Percentiles rank a stretch among this genome's conserved stretches.
Conservation (phyloP, 1,140 invertebrate species). For the Drosophila pachea region DNA sequence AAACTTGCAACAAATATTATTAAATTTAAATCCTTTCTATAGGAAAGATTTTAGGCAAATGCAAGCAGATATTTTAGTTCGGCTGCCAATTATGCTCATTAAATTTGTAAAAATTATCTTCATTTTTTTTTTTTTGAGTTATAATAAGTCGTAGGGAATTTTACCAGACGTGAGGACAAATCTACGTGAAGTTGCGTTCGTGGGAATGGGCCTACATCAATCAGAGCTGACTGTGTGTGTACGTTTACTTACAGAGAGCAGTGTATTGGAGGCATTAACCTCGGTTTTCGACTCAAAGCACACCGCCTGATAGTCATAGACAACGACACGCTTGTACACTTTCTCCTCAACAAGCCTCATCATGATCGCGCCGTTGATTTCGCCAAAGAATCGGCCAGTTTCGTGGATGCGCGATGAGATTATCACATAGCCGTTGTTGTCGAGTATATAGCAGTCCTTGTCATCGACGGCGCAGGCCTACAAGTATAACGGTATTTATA, state of each 20-base stretch:
- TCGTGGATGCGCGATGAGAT: constrained; percentile 86
- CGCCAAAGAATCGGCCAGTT: constrained; percentile 93
- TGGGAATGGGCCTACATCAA: not conserved
- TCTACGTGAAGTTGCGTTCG: not conserved
- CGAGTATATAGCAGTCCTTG: constrained; percentile 91
- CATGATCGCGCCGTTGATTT: constrained; percentile 90
- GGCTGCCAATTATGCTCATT: no score
- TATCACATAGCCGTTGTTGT: constrained; percentile 93
- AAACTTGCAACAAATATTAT: no score
- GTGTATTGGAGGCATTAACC: constrained; percentile 81
- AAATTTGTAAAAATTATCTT: no score
- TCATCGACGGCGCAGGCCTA: constrained; percentile 86
- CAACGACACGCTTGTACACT: constrained; percentile 87
- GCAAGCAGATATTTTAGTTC: not conserved
- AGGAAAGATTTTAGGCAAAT: no score
- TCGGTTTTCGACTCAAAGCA: constrained; percentile 85
- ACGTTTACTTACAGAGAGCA: constrained; percentile 82
- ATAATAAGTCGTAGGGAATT: not conserved
- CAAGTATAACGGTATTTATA: not conserved
- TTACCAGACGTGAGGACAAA: not conserved
- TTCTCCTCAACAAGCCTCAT: constrained; percentile 86
- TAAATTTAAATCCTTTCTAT: no score
- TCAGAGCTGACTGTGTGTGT: not conserved
- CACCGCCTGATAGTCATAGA: constrained; percentile 94
- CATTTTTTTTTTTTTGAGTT: no score